Evolutionary conservation across 2,113 vertebrate species (phyloP).

Genomic region (Columbina picui): DNA sequence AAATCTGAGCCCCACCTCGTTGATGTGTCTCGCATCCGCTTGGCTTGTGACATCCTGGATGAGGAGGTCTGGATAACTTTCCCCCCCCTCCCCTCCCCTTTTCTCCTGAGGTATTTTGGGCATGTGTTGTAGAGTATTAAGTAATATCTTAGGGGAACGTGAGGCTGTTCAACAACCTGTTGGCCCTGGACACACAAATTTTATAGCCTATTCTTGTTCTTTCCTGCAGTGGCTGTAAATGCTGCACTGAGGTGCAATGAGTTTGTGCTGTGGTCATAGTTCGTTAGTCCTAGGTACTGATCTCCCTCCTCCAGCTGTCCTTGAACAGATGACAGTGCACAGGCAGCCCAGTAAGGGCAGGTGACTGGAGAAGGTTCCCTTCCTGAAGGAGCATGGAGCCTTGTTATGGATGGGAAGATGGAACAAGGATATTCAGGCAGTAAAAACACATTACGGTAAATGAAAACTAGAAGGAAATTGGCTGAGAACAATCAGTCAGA

Average conservation of each 20-base stretch:
- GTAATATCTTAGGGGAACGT: not conserved
- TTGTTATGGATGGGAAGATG: not conserved
- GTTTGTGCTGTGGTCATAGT: not conserved
- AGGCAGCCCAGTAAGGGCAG: not conserved
- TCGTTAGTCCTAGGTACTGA: not conserved
- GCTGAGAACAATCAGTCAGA: not conserved
- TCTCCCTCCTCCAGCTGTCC: not conserved
- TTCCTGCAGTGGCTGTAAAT: not conserved
- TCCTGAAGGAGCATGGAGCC: not conserved
- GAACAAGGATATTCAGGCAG: not conserved
- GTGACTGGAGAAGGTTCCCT: not conserved
- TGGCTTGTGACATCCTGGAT: conserved; percentile 93
- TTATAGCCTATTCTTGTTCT: not conserved
- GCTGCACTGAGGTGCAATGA: not conserved
- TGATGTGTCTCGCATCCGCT: conserved; percentile 87
- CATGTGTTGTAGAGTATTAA: not conserved
- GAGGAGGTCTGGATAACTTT: conserved; percentile 83
- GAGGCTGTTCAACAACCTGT: not conserved
- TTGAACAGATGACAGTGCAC: not conserved
- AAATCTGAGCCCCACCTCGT: conserved; percentile 86
- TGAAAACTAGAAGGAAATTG: not conserved
- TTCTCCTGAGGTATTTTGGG: not conserved
- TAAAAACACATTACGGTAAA: not conserved
- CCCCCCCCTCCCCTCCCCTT: rapidly evolving
- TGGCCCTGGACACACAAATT: not conserved